Base-by-base conservation (phyloP, 2,888 invertebrate genomes). In the Athalia rosae region DNA sequence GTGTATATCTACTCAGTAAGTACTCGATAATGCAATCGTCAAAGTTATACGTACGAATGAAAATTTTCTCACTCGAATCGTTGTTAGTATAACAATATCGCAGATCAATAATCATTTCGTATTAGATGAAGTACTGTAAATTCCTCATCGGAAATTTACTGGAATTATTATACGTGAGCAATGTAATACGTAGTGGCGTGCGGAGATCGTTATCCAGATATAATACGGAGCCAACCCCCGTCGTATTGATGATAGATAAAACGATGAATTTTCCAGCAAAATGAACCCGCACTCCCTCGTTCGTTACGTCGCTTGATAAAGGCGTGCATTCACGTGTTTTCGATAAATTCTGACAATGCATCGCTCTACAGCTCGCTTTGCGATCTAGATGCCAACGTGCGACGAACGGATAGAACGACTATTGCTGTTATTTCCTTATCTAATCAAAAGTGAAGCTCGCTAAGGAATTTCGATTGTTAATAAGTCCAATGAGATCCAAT, bases 251-350 rank as follows among this genome's bases (percentile, higher is more conserved):
- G 50, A 50, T 7, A 53, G 50, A 62, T 11, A 53, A 53, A 67
- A 53, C 13, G 11, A 48, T 48, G 66, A 66, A 66, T 48, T 45
- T 45, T 48, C 13, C 67, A 9, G 9, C 28, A 6, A 6, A 67
- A 67, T 53, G 53, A 67, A 53, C 48, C 50, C 50, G 67, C 67
- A 50, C 28, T 53, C 53, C 28, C 41, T 50, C 50, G 50, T 53
- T 67, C 67, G n/a, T n/a, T 13, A 50, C 50, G 28, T 41, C 53
- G 50, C 50, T 50, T 28, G 50, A 67, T 67, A 41, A 67, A 53
- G 67, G 67, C 15, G 53, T 3, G 53, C 53, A 53, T 50, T 67
- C 50, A 9, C 67, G 28, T 67, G 50, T 48, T 50, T 67, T 67
- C 28, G 67, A 67, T 50, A 67, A 50, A 67, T 41, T 53, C 6